Percentiles rank a stretch among this genome's conserved stretches.
These are phyloP conservation scores for Miltochrista miniata DNA, from an alignment of 2,888 invertebrate species.

Conservation along the genomic window DNA sequence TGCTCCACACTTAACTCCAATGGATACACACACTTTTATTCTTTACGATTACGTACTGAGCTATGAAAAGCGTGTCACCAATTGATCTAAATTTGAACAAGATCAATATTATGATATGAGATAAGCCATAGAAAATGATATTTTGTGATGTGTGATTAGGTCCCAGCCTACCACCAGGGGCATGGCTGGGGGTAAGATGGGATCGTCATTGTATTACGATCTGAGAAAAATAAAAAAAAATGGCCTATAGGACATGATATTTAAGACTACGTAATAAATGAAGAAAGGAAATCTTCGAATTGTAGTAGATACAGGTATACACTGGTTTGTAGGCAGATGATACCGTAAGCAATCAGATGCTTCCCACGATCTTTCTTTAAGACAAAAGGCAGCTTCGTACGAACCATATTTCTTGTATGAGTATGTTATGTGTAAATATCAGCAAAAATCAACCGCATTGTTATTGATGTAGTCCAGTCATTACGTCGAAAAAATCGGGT, in stretches of 20 bases:
- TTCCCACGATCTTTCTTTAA: slow-evolving; percentile 27
- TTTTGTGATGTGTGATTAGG: no score
- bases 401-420: slow-evolving; percentile 10
- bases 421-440: slow-evolving; percentile 6
- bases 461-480: no score
- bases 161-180: no score
- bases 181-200: no score
- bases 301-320: no score
- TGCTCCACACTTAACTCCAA: slow-evolving; percentile 49
- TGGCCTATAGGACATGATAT: no score
- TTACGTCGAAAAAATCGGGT: no score
- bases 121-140: no score
- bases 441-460: slow-evolving; percentile 19
- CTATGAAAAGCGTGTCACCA: slow-evolving; percentile 31
- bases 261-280: no score
- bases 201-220: no score
- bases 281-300: no score
- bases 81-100: slow-evolving; percentile 15
- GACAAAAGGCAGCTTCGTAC: slow-evolving; percentile 16
- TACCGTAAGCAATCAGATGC: slow-evolving; percentile 15
- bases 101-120: background rate
- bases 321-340: background rate
- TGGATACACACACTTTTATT: slow-evolving; percentile 39
- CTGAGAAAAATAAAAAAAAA: no score
- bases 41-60: slow-evolving; percentile 26